Percentiles rank a stretch among this genome's conserved stretches.
Evolutionary conservation across 2,113 vertebrate genomes (phyloP).

Genomic region (Raja brachyura): DNA sequence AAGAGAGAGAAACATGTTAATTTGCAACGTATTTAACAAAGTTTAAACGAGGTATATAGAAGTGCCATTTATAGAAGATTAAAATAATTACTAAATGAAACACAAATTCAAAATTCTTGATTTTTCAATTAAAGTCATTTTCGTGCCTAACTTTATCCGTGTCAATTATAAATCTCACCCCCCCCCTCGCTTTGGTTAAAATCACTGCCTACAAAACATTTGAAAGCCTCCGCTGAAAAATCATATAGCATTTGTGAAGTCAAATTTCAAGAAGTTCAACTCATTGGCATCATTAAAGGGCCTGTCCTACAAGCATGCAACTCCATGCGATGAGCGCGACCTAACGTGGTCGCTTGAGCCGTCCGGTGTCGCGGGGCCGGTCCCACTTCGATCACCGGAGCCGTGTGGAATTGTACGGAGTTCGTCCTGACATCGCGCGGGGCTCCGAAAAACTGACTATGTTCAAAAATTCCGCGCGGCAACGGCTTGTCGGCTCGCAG

Average conservation of each 20-base stretch:
- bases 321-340: too few species aligned
- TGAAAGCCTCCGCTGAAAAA: neutral
- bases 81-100: neutral
- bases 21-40: neutral
- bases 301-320: too few species aligned
- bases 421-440: too few species aligned
- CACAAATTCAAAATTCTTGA: neutral
- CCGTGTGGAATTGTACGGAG: too few species aligned
- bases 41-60: neutral
- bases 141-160: neutral
- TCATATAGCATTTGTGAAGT: neutral
- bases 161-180: neutral
- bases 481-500: too few species aligned
- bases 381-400: too few species aligned
- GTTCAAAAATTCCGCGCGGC: too few species aligned
- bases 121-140: neutral
- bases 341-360: too few species aligned
- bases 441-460: too few species aligned
- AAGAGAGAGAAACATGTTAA: too few species aligned
- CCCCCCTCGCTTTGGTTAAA: neutral
- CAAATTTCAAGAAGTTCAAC: neutral
- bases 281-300: neutral
- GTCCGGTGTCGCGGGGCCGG: too few species aligned
- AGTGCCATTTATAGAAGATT: neutral
- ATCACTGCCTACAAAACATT: neutral